Conservation (phyloP, 2,797 vertebrate genomes). For the Philypnodon macrostomus region DNA sequence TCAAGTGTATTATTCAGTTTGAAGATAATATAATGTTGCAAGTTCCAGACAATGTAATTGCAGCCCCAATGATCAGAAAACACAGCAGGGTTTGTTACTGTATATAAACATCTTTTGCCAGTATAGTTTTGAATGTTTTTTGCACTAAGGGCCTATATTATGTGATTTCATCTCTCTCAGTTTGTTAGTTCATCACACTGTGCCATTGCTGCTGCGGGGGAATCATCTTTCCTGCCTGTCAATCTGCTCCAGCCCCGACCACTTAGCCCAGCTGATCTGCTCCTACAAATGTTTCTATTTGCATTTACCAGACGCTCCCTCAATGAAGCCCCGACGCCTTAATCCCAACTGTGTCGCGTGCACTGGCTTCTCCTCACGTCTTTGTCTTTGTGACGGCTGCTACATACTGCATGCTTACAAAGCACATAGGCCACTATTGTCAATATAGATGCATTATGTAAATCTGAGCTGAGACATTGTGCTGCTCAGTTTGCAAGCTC, state of each 20-base stretch:
- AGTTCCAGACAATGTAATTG: too few relatives aligned
- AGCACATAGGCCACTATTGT: conserved; percentile 56
- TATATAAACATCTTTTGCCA: neutral
- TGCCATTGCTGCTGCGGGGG: conserved; percentile 33
- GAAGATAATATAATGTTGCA: too few relatives aligned
- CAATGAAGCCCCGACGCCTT: conserved; percentile 52
- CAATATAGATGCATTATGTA: conserved; percentile 58
- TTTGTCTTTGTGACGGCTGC: conserved; percentile 66
- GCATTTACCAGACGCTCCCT: conserved; percentile 54
- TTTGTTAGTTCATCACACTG: conserved; percentile 18
- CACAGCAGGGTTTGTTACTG: neutral
- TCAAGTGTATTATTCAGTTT: too few relatives aligned
- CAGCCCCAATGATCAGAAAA: too few relatives aligned
- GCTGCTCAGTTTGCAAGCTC: conserved; percentile 30
- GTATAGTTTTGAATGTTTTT: conserved; percentile 33
- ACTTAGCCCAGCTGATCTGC: conserved; percentile 56
- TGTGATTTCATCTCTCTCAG: conserved; percentile 15
- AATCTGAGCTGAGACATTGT: conserved; percentile 47
- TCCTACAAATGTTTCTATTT: conserved; percentile 62
- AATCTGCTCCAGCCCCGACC: conserved; percentile 50
- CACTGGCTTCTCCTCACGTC: conserved; percentile 43
- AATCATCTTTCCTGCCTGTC: conserved; percentile 66
- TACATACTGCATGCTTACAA: conserved; percentile 50
- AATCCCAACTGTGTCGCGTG: conserved; percentile 58
- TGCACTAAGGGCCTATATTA: conserved; percentile 30